These are phyloP conservation scores for Petroica traversi DNA, from an alignment of 2,113 vertebrate genomes.

Conservation along the genomic window DNA sequence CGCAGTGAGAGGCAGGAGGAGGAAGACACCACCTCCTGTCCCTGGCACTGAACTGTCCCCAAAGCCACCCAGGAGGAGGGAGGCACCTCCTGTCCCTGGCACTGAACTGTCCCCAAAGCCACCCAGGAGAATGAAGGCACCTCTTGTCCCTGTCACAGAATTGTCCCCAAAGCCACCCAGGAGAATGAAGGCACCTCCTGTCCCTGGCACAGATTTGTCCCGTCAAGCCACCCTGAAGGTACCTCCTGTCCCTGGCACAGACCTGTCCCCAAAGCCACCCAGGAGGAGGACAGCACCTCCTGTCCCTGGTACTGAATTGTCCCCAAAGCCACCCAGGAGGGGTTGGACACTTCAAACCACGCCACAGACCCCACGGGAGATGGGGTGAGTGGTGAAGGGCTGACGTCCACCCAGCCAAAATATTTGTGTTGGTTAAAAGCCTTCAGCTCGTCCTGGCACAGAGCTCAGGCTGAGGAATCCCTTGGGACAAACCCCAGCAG, in stretches of 20 bases:
- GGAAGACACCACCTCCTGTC: too few relatives aligned
- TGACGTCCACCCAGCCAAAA: background rate
- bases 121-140: background rate
- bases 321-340: background rate
- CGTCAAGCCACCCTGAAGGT: background rate
- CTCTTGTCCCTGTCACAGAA: background rate
- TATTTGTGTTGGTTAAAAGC: background rate
- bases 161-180: background rate
- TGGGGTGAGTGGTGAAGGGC: background rate
- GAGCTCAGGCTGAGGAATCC: background rate
- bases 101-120: background rate
- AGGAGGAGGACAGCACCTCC: background rate
- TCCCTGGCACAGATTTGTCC: background rate
- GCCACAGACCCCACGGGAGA: background rate
- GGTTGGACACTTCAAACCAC: fast-evolving
- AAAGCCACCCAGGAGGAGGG: background rate
- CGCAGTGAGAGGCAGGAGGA: slow-evolving; percentile 6
- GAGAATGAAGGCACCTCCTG: background rate
- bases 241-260: background rate
- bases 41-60: too few relatives aligned
- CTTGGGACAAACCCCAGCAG: background rate
- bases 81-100: background rate
- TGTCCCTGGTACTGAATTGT: background rate
- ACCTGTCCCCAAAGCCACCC: background rate
- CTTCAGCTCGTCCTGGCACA: background rate